Percentiles rank a stretch among this genome's conserved stretches.
Conservation (phyloP, 2,113 vertebrate species). For the Ranitomeya imitator region DNA sequence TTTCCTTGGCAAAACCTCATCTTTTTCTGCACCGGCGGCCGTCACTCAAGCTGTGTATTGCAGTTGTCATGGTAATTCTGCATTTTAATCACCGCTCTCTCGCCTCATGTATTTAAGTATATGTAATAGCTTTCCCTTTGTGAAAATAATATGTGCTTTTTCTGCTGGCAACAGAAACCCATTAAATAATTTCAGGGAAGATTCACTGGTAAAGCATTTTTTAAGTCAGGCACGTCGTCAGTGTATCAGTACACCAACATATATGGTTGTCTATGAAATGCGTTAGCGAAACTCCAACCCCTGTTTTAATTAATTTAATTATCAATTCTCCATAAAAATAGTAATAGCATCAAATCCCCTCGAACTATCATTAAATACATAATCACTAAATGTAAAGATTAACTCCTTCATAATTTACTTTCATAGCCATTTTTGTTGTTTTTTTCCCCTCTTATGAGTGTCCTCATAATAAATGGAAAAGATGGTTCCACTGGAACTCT, state of each 20-base stretch:
- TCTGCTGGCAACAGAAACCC: conserved; percentile 17
- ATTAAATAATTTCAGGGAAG: conserved; percentile 13
- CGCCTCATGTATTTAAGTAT: conserved; percentile 30
- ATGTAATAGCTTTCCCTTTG: conserved; percentile 39
- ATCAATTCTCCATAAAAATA: not conserved
- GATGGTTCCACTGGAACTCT: no score
- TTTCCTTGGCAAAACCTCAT: conserved; percentile 40
- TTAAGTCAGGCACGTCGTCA: not conserved
- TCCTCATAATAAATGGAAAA: no score
- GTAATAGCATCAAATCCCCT: no score
- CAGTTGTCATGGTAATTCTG: conserved; percentile 69
- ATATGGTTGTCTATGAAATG: not conserved
- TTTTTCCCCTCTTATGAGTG: not conserved
- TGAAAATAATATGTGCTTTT: conserved; percentile 36
- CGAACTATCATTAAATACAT: no score
- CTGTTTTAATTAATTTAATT: not conserved
- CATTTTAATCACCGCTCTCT: conserved; percentile 44
- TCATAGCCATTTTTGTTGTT: not conserved
- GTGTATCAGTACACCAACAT: not conserved
- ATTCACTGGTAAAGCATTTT: conserved; percentile 11
- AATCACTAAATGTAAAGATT: no score
- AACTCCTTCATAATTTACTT: not conserved
- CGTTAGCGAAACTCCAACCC: not conserved
- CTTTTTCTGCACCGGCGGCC: conserved; percentile 60
- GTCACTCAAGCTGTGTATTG: conserved; percentile 62